A percentile compares a stretch with the other conserved stretches of the same genome.
Conservation (phyloP, 1,140 invertebrate species). For the Trachelipus rathkii region DNA sequence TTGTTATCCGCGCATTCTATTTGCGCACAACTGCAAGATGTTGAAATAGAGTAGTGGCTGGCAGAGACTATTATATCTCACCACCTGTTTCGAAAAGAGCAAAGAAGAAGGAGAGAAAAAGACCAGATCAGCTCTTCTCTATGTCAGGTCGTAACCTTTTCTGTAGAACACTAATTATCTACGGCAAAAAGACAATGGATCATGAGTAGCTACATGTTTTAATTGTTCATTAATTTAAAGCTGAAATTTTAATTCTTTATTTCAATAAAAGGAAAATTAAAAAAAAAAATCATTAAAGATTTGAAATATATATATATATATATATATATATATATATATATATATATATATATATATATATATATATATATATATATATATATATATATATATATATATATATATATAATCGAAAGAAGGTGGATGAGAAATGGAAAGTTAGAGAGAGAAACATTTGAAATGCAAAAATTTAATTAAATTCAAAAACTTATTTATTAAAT, state of each 20-base stretch:
- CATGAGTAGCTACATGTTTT: neutral
- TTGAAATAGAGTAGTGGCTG: neutral
- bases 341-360: neutral
- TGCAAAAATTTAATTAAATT: too few relatives aligned
- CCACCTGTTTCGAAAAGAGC: conserved; percentile 5
- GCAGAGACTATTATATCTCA: neutral
- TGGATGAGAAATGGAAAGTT: too few relatives aligned
- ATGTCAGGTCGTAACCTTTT: neutral
- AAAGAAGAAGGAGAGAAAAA: neutral
- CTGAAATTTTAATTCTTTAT: neutral
- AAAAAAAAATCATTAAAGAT: neutral
- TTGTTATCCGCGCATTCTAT: neutral
- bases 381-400: neutral
- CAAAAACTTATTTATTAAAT: too few relatives aligned
- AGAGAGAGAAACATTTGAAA: too few relatives aligned
- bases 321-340: conserved; percentile 6
- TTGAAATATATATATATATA: conserved; percentile 5
- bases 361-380: neutral
- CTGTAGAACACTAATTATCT: neutral
- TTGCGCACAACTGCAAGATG: conserved; percentile 7
- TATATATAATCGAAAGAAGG: too few relatives aligned
- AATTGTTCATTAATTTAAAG: neutral
- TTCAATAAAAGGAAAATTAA: neutral
- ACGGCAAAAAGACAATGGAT: neutral
- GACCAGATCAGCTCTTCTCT: neutral